Evolutionary conservation across 2,888 invertebrate species (phyloP), one percentile per base, ranked within the genome.

Genomic region (Nysson spinosus): DNA sequence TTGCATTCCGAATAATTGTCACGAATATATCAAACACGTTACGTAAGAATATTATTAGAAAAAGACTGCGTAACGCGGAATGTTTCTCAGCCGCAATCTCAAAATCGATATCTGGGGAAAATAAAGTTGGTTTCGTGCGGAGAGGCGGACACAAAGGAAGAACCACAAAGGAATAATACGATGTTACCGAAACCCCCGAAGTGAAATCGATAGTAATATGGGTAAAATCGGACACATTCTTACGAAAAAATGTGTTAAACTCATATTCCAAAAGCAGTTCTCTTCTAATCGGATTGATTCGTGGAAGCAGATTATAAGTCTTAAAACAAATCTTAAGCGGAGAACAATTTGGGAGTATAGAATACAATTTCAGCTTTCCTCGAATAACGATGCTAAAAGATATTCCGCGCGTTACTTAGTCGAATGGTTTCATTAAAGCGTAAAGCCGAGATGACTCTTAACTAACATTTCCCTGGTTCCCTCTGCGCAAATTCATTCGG

Each of bases 371-470:
- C n/a, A n/a, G n/a, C n/a, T n/a, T n/a, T n/a, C n/a, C n/a, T n/a
- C n/a, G n/a, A n/a, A n/a, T n/a, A 9, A 14, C 28, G 28, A 11
- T 9, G 47, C 37, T 24, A 32, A 6, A n/a, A 14, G 34, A 24
- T 28, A 34, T 43, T 49, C 32, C 20, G 16, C 12, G 22, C 6
- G 12, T 43, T 43, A 49, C 11, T 17, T n/a, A 44, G 64, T 14
- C 54, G 63, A 63, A 49, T 30, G 37, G 49, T 63, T 57, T 14
- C 20, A 65, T 64, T 50, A 39, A 42, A 65, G 28, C 34, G 12
- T 35, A 20, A 22, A 9, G 5, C 43, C 50, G n/a, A 28, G 24
- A 47, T 28, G 52, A 24, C 34, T 12, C 28, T 5, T 19, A 57
- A 37, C 28, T 30, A 16, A 47, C 16, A 56, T 46, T 56, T 56